Evolutionary conservation across 1,140 invertebrate genomes (phyloP).

Genomic region (Trichonephila clavata): DNA sequence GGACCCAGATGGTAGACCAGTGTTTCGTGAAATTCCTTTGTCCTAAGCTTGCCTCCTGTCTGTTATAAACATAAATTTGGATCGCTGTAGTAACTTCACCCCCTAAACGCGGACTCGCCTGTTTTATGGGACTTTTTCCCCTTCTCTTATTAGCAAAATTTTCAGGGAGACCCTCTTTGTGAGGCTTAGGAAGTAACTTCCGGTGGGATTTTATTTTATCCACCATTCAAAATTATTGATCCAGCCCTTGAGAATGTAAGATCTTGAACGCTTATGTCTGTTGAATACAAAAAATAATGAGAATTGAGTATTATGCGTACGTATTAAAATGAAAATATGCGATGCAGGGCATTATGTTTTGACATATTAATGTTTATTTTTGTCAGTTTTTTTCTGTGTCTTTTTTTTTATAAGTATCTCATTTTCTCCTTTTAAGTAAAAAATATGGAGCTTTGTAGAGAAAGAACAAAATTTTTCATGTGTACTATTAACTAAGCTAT

Average conservation of each 20-base stretch:
- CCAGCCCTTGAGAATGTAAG: neutral
- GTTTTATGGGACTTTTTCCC: neutral
- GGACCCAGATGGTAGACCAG: neutral
- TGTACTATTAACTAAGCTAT: too few relatives aligned
- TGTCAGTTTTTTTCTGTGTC: too few relatives aligned
- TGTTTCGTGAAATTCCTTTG: conserved; percentile 22
- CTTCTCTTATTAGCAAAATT: neutral
- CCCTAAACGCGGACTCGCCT: neutral
- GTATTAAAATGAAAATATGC: too few relatives aligned
- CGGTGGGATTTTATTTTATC: neutral
- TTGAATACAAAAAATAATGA: too few relatives aligned
- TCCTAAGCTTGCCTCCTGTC: conserved; percentile 9
- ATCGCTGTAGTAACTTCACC: neutral
- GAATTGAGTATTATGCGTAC: too few relatives aligned
- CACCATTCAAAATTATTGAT: neutral
- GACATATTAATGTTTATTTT: too few relatives aligned
- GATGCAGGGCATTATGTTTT: too few relatives aligned
- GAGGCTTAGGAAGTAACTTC: neutral
- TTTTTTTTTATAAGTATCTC: too few relatives aligned
- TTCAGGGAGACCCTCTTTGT: neutral
- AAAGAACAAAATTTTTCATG: too few relatives aligned
- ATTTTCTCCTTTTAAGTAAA: too few relatives aligned
- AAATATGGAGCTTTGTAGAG: too few relatives aligned
- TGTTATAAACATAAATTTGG: conserved; percentile 27
- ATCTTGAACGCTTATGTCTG: too few relatives aligned